Base-by-base conservation (phyloP, 1,140 invertebrate species). In the Apis dorsata region DNA sequence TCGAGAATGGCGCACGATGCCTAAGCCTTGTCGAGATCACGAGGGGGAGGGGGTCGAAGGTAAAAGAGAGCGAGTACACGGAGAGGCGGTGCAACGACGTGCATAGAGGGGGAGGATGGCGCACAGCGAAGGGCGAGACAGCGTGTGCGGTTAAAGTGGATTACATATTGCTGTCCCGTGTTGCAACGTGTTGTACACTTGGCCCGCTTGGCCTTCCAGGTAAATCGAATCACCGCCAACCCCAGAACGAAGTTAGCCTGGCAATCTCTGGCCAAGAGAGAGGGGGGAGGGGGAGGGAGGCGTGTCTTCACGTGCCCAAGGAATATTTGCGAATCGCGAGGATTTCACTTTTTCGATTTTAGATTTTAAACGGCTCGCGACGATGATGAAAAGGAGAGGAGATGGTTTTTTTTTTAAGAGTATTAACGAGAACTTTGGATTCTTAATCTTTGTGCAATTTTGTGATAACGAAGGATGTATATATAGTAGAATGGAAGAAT, bases 91-190 rank as follows among this genome's bases (percentile, higher is more conserved):
- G 28, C 49, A 55, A 10, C 13, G n/a, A 51, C 24, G 24, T 21
- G 55, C 57, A 57, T 9, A n/a, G 17, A 17, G 17, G 7, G 62
- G 49, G 4, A 3, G n/a, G 44, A 15, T 24, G 62, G 15, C n/a
- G 62, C 24, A n/a, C n/a, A 72, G 34, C 34, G 51, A 28, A 59
- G 71, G 70, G 57, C 81, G 76, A 80, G 72, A 53, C 57, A 62
- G 72, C 66, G 75, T 74, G 81, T 55, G 63, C 57, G 73, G 86
- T 79, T 87, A 87, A 87, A 91, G 89, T 91, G 90, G 90, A 91
- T 91, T 91, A 91, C 90, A 90, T 90, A 90, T 90, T 90, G 89
- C 89, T 89, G 87, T 86, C 89, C 87, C 81, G 87, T 86, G 79
- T 75, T 83, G 89, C 87, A 83, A 79, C 84, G 80, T 81, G 78